Evolutionary conservation across 2,888 invertebrate genomes (phyloP), one percentile per base, ranked within the genome.

Genomic region (Apodemia hepburni): DNA sequence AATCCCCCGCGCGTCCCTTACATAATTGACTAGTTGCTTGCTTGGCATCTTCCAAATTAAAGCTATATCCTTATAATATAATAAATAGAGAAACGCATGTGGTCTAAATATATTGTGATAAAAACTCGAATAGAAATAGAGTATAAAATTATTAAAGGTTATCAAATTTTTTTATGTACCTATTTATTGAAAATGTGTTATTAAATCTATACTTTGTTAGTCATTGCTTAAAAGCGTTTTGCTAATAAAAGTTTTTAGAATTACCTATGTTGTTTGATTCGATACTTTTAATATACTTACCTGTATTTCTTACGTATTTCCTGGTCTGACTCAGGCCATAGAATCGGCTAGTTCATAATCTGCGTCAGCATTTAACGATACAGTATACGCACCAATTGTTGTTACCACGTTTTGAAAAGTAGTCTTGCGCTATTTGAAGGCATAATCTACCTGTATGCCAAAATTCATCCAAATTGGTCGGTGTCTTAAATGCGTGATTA

Each of bases 101-200:
- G 60, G 66, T 66, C 66, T 66, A 62, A 66, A 58, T 61, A 57
- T 35, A 61, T 60, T 64, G 66, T 66, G 66, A 66, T 66, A 66
- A 54, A 60, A 42, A 42, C 59, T 42, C 29, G 22, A 35, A 33
- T 59, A 42, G 33, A 17, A 42, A 42, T 3, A 11, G 42, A 42
- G 42, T 42, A 42, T 60, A n/a, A 22, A 27, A 54, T 22, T 27
- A 60, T 22, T 54, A 60, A 45, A 54, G 29, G 18, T 59, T 63
- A 59, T 59, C 27, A 29, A 17, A 45, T 22, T 22, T 27, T 54
- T 54, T 17, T 54, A 22, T 54, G 12, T 22, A 54, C 22, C 11
- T 51, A 51, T 51, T 27, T 51, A 27, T 27, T 18, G 6, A 27
- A 49, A 49, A 51, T 12, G 12, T 15, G 15, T 22, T 22, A 27